Evolutionary conservation across 2,888 invertebrate genomes (phyloP), one percentile per base, ranked within the genome.

Genomic region (Amphimallon solstitiale): DNA sequence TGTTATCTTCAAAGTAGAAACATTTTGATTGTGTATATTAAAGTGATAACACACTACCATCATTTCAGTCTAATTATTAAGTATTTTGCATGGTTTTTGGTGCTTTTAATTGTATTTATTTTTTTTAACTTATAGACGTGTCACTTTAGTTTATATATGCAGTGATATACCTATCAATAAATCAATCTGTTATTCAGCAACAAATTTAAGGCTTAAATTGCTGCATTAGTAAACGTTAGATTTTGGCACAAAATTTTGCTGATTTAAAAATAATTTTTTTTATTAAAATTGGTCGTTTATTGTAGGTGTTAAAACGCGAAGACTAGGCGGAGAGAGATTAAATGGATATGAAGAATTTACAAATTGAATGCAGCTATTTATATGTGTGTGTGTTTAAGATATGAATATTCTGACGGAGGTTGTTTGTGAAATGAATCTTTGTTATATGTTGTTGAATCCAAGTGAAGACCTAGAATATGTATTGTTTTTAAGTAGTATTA

Each of bases 211-310:
- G 23, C 9, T 29, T 1, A 5, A 29, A 23, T 40, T 43, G 23
- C 56, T 56, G 56, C 56, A 56, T 56, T 56, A 43, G 29, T 56
- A 56, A 56, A 43, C 56, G 23, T 9, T 10, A 29, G 23, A 10
- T 52, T 52, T 54, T n/a, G 29, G 43, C 15, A 43, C 37, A 14
- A 52, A 35, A 9, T 40, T 6, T 40, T 14, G 14, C 7, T 5
- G 14, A 14, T 40, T 40, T 40, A 23, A 40, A 19, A 9, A 29
- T 29, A n/a, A 15, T 40, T 43, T 12, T 43, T 23, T 14, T 43
- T 52, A 17, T 38, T 56, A 56, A 59, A 59, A 15, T 59, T 59
- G 56, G 23, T 59, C 56, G 43, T 59, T 59, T 59, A 59, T 59
- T 59, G 29, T 59, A 59, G 56, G 56, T 59, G 15, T 59, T 40